Conservation (phyloP, 2,797 vertebrate species). For the Paguma larvata region DNA sequence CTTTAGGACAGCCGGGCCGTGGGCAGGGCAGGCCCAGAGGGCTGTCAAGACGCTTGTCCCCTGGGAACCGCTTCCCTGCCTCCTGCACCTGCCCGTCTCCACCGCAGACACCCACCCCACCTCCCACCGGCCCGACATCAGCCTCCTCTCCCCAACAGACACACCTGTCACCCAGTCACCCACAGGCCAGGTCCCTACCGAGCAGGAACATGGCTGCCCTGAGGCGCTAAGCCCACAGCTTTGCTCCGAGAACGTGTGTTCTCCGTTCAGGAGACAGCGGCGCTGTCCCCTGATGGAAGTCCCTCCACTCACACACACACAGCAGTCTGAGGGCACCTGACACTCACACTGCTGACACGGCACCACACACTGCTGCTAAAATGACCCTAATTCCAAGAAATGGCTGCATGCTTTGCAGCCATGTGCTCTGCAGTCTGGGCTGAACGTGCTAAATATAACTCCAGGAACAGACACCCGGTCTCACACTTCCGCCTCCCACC, state of each 20-base stretch:
- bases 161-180: fast-evolving
- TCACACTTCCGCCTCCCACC: not conserved
- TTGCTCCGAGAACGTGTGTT: fast-evolving
- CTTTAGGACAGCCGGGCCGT: not conserved
- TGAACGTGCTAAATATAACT: not conserved
- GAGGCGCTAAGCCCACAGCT: not conserved
- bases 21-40: too few relatives aligned
- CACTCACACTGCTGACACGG: not conserved
- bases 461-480: not conserved
- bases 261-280: fast-evolving
- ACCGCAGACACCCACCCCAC: not conserved
- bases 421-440: not conserved
- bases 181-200: fast-evolving
- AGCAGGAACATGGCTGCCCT: not conserved
- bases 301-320: too few relatives aligned
- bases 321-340: not conserved
- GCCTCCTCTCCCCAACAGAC: not conserved
- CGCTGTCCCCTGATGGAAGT: not conserved
- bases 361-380: not conserved
- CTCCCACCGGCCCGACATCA: too few relatives aligned
- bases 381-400: not conserved
- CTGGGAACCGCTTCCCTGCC: not conserved
- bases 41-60: not conserved
- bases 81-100: not conserved
- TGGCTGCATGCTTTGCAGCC: not conserved